Evolutionary conservation across 1,140 invertebrate genomes (phyloP), one percentile per base, ranked within the genome.

Genomic region (Pogonognathellus flavescens): DNA sequence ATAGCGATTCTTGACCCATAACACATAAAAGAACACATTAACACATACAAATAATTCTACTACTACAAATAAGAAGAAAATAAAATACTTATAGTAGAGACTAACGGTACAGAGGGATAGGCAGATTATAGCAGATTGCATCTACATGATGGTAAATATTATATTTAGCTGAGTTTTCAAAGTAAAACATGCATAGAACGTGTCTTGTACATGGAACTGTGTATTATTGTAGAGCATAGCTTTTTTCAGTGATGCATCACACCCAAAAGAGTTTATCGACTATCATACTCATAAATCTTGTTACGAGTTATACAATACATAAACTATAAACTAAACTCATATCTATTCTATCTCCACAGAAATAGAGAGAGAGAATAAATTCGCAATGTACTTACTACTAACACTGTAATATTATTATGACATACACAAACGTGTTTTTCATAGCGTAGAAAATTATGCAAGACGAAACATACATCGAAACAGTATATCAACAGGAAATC

Each of bases 221-320:
- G 31, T 41, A 41, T 41, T 41, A 41, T 41, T 41, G 2, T 41
- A 41, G 2, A 1, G 31, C 14, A 25, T 20, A 66, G 62, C 9
- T 66, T 16, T 55, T 25, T 66, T 66, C 62, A 25, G 62, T 66
- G 62, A 66, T 66, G 18, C 14, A 66, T 66, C 62, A 13, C 62
- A 14, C 62, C 62, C 20, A 31, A 41, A 41, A 66, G 62, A 66
- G 62, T 66, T 66, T 66, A 66, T 66, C 18, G 7, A 60, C 59
- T 22, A 10, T 18, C 62, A 66, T 66, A 66, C 20, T 25, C 62
- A 31, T 66, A 66, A 66, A 60, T 60, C 59, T 20, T 22, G 22
- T 59, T 14, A n/a, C 14, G 55, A 59, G 59, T 9, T 60, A 60
- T 9, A 62, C n/a, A n/a, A n/a, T 22, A 62, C 25, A 20, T 20